Percentiles rank a stretch among this genome's conserved stretches.
phyloP scores from a whole-genome alignment of 2,113 vertebrate species.

The Pyxicephalus adspersus region DNA sequence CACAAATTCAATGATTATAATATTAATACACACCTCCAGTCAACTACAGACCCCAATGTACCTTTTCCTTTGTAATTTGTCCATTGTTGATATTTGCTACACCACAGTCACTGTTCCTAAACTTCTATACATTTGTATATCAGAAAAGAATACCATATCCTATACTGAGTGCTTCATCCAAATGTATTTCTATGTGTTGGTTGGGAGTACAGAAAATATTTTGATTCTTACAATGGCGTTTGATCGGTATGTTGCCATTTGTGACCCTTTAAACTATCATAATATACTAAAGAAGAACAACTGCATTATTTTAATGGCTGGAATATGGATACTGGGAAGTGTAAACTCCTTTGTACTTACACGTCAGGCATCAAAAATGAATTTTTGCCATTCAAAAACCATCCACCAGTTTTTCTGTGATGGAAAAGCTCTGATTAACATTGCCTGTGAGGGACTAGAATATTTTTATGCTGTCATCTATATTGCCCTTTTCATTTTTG shows the following conservation, averaged over 20 bases:
- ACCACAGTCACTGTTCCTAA: slow-evolving; percentile 55
- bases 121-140: slow-evolving; percentile 31
- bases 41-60: slow-evolving; percentile 57
- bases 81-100: slow-evolving; percentile 58
- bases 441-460: background rate
- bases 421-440: background rate
- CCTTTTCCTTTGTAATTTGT: slow-evolving; percentile 58
- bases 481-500: background rate
- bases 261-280: slow-evolving; percentile 55
- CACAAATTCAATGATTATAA: slow-evolving; percentile 49
- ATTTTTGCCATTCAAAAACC: background rate
- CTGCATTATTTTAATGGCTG: background rate
- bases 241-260: slow-evolving; percentile 53
- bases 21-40: background rate
- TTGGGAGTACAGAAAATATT: slow-evolving; percentile 14
- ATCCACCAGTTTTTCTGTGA: slow-evolving; percentile 25
- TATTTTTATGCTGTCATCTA: background rate
- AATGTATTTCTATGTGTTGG: slow-evolving; percentile 51
- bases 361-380: background rate
- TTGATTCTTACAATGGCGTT: slow-evolving; percentile 57
- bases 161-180: slow-evolving; percentile 44
- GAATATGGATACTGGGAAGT: slow-evolving; percentile 46
- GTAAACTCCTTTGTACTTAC: background rate
- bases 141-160: slow-evolving; percentile 22
- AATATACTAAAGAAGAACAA: slow-evolving; percentile 24